A percentile compares a stretch with the other conserved stretches of the same genome.
phyloP scores from a whole-genome alignment of 2,113 vertebrate genomes.

The Acrocephalus arundinaceus region DNA sequence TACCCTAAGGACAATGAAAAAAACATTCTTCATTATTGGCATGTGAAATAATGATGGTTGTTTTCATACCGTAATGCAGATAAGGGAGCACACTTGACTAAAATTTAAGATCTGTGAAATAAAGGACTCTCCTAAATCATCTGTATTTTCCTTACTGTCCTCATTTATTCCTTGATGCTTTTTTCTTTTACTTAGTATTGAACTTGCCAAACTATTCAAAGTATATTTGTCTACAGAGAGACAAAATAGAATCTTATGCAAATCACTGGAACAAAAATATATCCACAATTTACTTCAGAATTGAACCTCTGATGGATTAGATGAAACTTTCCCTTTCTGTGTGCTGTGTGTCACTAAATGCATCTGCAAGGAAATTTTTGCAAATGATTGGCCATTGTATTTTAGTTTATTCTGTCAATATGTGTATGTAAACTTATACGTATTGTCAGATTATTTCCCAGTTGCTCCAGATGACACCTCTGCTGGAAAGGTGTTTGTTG shows the following conservation, averaged over 20 bases:
- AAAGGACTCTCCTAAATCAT: neutral
- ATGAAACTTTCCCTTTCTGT: neutral
- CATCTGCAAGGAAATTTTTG: neutral
- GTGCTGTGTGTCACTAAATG: neutral
- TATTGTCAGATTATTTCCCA: neutral
- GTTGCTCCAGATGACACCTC: neutral
- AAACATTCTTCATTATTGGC: neutral
- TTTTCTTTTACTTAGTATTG: neutral
- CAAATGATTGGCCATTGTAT: rapidly evolving
- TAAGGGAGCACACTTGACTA: neutral
- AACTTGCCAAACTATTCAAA: neutral
- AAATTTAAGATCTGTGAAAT: neutral
- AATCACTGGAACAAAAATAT: neutral
- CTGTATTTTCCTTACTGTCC: neutral
- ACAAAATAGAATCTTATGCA: neutral
- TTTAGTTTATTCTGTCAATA: neutral
- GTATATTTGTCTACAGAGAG: neutral
- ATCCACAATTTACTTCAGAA: neutral
- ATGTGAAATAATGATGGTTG: neutral
- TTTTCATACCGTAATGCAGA: neutral
- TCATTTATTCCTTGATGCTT: neutral
- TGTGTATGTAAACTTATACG: neutral
- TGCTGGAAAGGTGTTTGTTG: neutral
- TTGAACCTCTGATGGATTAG: neutral
- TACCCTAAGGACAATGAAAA: neutral